Evolutionary conservation across 2,113 vertebrate genomes (phyloP), one percentile per base, ranked within the genome.

Genomic region (Mesocricetus auratus): DNA sequence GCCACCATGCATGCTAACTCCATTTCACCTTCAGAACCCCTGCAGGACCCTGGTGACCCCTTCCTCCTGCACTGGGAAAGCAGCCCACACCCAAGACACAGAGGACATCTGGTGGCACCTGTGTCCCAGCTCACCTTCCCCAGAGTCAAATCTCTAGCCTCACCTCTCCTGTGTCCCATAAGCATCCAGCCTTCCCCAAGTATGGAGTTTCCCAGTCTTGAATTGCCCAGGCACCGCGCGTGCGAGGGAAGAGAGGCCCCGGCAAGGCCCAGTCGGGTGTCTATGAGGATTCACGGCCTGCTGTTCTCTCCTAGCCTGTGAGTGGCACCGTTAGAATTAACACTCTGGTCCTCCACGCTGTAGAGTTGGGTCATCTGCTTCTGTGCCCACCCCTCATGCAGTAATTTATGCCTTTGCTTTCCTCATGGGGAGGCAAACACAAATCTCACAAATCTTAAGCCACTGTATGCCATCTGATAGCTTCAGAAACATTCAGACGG

Each of bases 201-300:
- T 86, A 50, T 66, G 42, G 62, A 42, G 42, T 47, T 47, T 68
- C 11, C 45, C 11, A 69, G 15, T 3, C 33, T 24, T 39, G 75
- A 17, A 78, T 31, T 50, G 47, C 12, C 3, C 7, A 74, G 33
- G 17, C 26, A 12, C 11, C 13, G 2, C 64, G 62, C 7, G 2
- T 77, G 62, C 7, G 45, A 86, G 42, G 60, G 42, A 83, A 83
- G 22, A 60, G 36, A 60, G 78, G 17, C 79, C 58, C 53, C 16
- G 79, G 36, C 45, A 66, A 66, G 39, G 26, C 60, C 62, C 60
- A 45, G 42, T 16, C 33, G 82, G 58, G 1, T 45, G 39, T 9
- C 62, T 47, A 45, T 3, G 62, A 7, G 26, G 29, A 12, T 6
- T 15, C 17, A 1, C 6, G 9, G 4, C 29, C 21, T 0, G 3